Evolutionary conservation across 64 coral and sea anemone species (phyloP), one percentile per base, ranked within the genome.

Genomic region (Astreopora myriophthalma): DNA sequence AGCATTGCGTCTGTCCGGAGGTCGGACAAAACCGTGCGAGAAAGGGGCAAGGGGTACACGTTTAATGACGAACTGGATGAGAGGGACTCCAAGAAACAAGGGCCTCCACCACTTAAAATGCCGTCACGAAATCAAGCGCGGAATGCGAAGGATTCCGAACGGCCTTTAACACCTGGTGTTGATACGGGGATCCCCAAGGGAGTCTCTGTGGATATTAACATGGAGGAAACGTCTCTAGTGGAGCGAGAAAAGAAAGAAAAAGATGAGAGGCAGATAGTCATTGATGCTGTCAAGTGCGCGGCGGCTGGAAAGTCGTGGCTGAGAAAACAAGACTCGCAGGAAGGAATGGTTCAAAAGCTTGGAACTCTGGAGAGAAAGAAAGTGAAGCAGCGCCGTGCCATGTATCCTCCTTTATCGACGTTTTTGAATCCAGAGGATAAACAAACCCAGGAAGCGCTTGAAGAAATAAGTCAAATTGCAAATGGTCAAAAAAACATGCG

Each of bases 381-480:
- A 55, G 74, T 44, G 17, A 27, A 77, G 20, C 66, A 84, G 32
- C 91, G 87, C n/a, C 48, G 95, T 12, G 95, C 95, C 44, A 96
- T 96, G 95, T 96, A 96, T 74, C 95, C 95, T 17, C 95, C 95
- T 26, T 71, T 96, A 23, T 96, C 95, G 20, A 82, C 68, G 35
- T 72, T 94, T 10, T 90, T 96, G 28, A 84, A 92, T 48, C 81
- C 91, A 8, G 95, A 96, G 6, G 95, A 90, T 30, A 58, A 75
- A 34, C 36, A 87, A 4, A 87, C 70, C 19, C 20, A 72, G 79
- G 82, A 86, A 69, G 80, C 71, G 49, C 72, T 52, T 52, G 86
- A n/a, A 74, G 79, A 23, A 76, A 84, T 61, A 11, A 31, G 8
- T 51, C 70, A 85, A 28, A 68, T 65, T 26, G 20, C 60, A 19